Evolutionary conservation across 2,888 invertebrate species (phyloP).

Genomic region (Brenthis ino): DNA sequence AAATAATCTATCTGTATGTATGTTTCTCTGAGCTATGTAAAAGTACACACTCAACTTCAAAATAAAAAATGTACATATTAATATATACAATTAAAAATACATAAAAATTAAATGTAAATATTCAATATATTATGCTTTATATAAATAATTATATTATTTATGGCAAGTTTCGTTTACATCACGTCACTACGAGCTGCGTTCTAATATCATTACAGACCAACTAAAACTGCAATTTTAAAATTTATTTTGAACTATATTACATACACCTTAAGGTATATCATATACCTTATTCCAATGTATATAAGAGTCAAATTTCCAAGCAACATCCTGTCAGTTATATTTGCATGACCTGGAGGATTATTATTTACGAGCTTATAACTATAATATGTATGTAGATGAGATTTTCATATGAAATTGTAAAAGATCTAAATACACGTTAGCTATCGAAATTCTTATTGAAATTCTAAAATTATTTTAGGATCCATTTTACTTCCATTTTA

Average conservation of each 20-base stretch:
- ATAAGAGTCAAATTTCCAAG: too few species aligned
- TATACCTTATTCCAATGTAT: too few species aligned
- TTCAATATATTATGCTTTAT: constrained; percentile 21
- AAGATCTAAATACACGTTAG: neutral
- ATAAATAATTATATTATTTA: constrained; percentile 10
- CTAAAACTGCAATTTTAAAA: too few species aligned
- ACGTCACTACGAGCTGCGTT: neutral
- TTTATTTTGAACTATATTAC: too few species aligned
- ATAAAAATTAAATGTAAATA: constrained; percentile 1
- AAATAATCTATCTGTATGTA: too few species aligned
- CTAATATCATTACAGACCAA: too few species aligned
- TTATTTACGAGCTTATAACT: neutral
- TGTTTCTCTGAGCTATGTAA: too few species aligned
- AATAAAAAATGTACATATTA: too few species aligned
- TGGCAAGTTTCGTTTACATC: constrained; percentile 25
- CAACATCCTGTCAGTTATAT: too few species aligned
- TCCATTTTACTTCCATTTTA: neutral
- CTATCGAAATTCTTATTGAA: neutral
- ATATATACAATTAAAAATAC: constrained; percentile 2
- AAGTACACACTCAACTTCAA: too few species aligned
- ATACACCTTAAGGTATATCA: too few species aligned
- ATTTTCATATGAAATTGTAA: constrained; percentile 15
- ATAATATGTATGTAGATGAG: constrained; percentile 8
- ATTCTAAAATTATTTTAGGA: constrained; percentile 6
- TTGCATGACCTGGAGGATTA: too few species aligned